Conservation (phyloP, 2,113 vertebrate species). For the Pelobates fuscus region DNA sequence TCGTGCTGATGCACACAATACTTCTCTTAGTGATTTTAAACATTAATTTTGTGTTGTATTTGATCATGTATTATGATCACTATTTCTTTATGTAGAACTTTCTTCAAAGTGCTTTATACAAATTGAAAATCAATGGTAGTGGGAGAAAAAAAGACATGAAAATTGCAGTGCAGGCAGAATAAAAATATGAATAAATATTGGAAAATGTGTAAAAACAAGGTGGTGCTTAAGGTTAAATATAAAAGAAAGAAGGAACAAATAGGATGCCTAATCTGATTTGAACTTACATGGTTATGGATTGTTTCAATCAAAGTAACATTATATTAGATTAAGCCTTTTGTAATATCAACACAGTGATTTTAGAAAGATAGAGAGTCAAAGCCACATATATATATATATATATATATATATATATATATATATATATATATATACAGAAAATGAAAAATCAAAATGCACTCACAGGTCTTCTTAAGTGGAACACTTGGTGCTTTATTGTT, state of each 20-base stretch:
- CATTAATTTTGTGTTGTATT: slow-evolving; percentile 23
- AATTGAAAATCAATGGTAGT: slow-evolving; percentile 40
- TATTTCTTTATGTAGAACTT: slow-evolving; percentile 39
- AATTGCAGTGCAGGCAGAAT: slow-evolving; percentile 28
- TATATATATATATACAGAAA: too few relatives aligned
- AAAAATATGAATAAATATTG: slow-evolving; percentile 40
- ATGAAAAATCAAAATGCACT: too few relatives aligned
- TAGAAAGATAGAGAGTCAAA: too few relatives aligned
- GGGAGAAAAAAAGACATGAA: slow-evolving; percentile 11
- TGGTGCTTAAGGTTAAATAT: neutral
- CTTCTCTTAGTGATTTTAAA: neutral
- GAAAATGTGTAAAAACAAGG: slow-evolving; percentile 23
- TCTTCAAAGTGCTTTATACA: slow-evolving; percentile 32
- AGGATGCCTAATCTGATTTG: neutral
- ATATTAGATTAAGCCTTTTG: too few relatives aligned
- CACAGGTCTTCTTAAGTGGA: too few relatives aligned
- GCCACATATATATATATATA: too few relatives aligned
- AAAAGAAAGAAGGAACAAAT: neutral
- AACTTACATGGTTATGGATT: neutral
- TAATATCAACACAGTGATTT: too few relatives aligned
- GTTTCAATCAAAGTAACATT: neutral
- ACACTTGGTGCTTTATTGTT: too few relatives aligned
- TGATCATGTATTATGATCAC: slow-evolving; percentile 37
- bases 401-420: too few relatives aligned
- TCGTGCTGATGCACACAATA: slow-evolving; percentile 3